Evolutionary conservation across 2,888 invertebrate species (phyloP), one percentile per base, ranked within the genome.

Genomic region (Oegoconia quadripuncta): DNA sequence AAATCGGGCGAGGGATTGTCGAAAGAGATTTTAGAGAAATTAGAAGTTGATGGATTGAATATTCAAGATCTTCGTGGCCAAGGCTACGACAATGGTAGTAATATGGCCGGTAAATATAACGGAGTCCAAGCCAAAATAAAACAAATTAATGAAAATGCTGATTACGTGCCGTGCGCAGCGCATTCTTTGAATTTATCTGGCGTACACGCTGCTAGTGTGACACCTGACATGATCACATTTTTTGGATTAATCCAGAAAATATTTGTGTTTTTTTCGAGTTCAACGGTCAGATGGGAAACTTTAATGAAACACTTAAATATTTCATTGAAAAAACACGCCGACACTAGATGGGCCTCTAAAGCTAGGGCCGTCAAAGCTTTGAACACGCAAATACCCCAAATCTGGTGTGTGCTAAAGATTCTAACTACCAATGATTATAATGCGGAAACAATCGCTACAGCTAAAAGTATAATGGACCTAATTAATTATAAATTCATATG

Each of bases 401-500:
- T 42, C 42, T 37, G 42, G 42, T 42, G 42, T 17, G 37, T 42
- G 18, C 42, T 42, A 42, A 42, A 42, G 31, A 20, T 41, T 41
- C 12, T 32, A 41, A 41, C 36, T 41, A 41, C 36, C 41, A 41
- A 32, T 17, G 41, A 41, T 32, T 41, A 41, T 14, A 41, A 41
- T 41, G 41, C 31, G 14, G 32, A 35, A 35, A 41, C 36, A 40
- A 40, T 40, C 2, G 26, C 35, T 41, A 41, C 30, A 37, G 29
- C 37, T 38, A 41, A 36, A 36, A 34, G 33, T 27, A 42, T 42
- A 20, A 34, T 42, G 38, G 34, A 17, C 26, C 34, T 34, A 42
- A 37, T 42, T 20, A 42, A 42, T 20, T 20, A 20, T 20, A 20
- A 20, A 20, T 20, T 20, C 20, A 20, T 20, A 20, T 32, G 22